Conservation (phyloP, 2,113 vertebrate species). For the Ivindomyrus marchei region DNA sequence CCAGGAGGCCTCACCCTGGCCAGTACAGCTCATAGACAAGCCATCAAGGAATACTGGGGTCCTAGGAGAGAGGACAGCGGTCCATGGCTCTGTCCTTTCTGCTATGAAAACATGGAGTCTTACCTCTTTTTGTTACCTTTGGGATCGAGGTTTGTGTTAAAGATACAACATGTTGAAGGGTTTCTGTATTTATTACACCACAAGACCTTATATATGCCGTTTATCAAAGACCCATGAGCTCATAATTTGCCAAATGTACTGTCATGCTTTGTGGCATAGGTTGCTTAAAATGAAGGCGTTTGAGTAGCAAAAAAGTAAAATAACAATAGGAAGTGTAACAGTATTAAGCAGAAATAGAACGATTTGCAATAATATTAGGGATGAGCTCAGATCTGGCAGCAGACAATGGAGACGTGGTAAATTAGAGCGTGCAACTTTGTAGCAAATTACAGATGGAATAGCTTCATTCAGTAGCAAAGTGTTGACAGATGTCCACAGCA, state of each 20-base stretch:
- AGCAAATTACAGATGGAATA: not conserved
- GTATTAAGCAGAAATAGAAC: not conserved
- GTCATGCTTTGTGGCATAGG: no score
- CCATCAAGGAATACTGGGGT: not conserved
- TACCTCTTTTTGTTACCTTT: not conserved
- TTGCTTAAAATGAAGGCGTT: not conserved
- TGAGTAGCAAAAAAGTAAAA: not conserved
- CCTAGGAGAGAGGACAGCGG: not conserved
- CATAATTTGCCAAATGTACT: not conserved
- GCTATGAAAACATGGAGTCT: not conserved
- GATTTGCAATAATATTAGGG: not conserved
- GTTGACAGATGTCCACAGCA: slow-evolving; percentile 17
- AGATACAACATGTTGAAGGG: not conserved
- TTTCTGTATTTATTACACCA: not conserved
- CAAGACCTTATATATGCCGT: not conserved
- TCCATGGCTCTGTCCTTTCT: not conserved
- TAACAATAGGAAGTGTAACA: not conserved
- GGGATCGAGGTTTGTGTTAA: not conserved
- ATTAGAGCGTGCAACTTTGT: not conserved
- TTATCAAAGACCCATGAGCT: not conserved
- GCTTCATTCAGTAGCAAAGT: not conserved
- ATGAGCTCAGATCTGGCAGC: not conserved
- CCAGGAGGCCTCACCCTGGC: not conserved
- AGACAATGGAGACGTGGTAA: not conserved
- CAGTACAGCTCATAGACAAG: not conserved